Evolutionary conservation across 2,797 vertebrate species (phyloP).

Genomic region (Cephalopachus bancanus): DNA sequence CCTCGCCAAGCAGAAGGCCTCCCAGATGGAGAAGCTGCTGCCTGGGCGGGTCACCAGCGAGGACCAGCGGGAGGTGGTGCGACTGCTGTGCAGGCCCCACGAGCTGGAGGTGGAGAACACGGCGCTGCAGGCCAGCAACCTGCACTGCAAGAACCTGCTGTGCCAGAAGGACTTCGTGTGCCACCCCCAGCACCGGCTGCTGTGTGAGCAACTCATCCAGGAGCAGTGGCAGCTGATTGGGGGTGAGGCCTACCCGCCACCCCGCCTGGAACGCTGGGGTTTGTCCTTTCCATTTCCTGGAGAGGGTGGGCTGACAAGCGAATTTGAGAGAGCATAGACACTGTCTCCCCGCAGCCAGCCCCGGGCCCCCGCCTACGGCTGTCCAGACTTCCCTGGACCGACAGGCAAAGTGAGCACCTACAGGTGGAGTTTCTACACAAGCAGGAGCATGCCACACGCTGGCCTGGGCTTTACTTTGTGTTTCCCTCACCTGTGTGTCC

Average conservation of each 20-base stretch:
- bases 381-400: background rate
- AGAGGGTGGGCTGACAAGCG: background rate
- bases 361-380: no score
- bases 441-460: background rate
- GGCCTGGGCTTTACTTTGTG: background rate
- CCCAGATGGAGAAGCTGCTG: conserved; percentile 86
- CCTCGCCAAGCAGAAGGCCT: conserved; percentile 82
- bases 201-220: conserved; percentile 85
- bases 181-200: conserved; percentile 83
- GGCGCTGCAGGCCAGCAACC: conserved; percentile 80
- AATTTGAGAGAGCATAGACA: no score
- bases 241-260: conserved; percentile 71
- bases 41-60: conserved; percentile 78
- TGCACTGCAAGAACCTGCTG: conserved; percentile 81
- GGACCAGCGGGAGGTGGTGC: conserved; percentile 87
- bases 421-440: no score
- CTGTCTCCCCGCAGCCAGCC: no score
- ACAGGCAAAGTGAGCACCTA: rapidly evolving
- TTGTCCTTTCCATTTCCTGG: rapidly evolving
- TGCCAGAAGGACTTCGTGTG: conserved; percentile 86
- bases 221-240: conserved; percentile 84
- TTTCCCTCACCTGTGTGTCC: background rate
- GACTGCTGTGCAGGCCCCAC: conserved; percentile 85
- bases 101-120: conserved; percentile 87
- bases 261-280: background rate